Percentiles rank a stretch among this genome's conserved stretches.
These are phyloP conservation scores for Protaetia brevitarsis DNA, from an alignment of 1,140 invertebrate genomes.

Conservation along the genomic window DNA sequence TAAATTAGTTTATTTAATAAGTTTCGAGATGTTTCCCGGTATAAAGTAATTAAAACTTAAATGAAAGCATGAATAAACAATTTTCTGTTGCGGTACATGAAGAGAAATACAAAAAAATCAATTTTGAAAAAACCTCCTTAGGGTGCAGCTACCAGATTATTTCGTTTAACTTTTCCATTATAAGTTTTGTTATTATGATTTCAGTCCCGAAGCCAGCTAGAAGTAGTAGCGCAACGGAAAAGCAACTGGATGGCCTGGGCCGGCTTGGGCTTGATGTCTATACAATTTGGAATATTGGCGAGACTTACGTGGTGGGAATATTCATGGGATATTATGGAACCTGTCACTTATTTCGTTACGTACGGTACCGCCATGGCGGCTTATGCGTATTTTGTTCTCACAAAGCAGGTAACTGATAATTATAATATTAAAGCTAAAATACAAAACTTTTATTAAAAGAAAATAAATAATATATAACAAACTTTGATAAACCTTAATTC, in stretches of 20 bases:
- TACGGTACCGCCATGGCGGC: constrained; percentile 97
- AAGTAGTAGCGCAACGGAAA: constrained; percentile 65
- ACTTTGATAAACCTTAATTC: no score
- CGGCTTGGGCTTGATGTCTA: constrained; percentile 89
- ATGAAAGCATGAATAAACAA: no score
- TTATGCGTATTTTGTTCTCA: constrained; percentile 94
- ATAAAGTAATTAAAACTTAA: no score
- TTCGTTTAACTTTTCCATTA: no score
- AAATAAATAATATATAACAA: no score
- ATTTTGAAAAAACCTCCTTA: no score
- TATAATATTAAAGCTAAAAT: no score
- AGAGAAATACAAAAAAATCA: no score
- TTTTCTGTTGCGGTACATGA: no score
- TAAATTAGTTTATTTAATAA: background rate
- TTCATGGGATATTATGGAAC: constrained; percentile 99
- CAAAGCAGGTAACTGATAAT: constrained; percentile 80
- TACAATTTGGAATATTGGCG: constrained; percentile 95
- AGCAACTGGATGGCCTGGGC: constrained; percentile 83
- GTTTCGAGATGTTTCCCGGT: no score
- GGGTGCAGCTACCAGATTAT: no score
- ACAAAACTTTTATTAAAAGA: no score
- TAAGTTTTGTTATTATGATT: constrained; percentile 24
- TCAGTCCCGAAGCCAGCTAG: constrained; percentile 70
- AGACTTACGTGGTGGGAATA: constrained; percentile 99
- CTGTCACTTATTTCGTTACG: constrained; percentile 98